These are phyloP conservation scores for Belgica antarctica DNA, from an alignment of 2,888 invertebrate species.

Conservation along the genomic window DNA sequence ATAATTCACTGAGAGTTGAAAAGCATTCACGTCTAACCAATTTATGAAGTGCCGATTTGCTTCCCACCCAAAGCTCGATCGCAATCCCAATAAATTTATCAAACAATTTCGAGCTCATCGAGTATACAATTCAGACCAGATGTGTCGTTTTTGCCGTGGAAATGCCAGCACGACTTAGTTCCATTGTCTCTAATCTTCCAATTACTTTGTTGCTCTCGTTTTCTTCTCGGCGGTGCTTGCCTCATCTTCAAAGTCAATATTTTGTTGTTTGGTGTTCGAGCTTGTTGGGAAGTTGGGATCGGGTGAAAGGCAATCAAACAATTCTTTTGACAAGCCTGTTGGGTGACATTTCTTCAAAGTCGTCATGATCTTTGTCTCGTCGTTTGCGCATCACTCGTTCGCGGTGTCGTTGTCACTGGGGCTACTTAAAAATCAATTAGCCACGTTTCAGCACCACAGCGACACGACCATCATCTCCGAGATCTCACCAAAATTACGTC, in stretches of 20 bases:
- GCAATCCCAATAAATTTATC: background rate
- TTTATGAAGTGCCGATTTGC: too few relatives aligned
- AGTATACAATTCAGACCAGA: background rate
- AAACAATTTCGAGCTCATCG: background rate
- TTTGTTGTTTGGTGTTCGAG: background rate
- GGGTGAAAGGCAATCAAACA: background rate
- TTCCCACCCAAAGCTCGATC: too few relatives aligned
- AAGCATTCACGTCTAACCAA: too few relatives aligned
- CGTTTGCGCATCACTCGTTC: background rate
- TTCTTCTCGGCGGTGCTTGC: background rate
- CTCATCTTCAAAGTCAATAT: conserved; percentile 19
- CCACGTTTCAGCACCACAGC: background rate
- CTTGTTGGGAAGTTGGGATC: background rate
- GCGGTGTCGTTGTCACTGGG: too few relatives aligned
- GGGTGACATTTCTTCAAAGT: background rate
- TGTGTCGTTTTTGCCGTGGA: conserved; percentile 19
- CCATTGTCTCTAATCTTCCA: conserved; percentile 34
- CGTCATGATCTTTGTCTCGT: background rate
- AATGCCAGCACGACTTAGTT: conserved; percentile 37
- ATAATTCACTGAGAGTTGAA: too few relatives aligned
- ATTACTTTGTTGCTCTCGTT: conserved; percentile 30
- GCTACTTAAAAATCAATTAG: conserved; percentile 30
- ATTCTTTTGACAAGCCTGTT: background rate
- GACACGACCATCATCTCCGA: background rate
- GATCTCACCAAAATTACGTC: conserved; percentile 3